Percentiles rank a stretch among this genome's conserved stretches.
Evolutionary conservation across 2,888 invertebrate species (phyloP).

Genomic region (Rhingia rostrata): DNA sequence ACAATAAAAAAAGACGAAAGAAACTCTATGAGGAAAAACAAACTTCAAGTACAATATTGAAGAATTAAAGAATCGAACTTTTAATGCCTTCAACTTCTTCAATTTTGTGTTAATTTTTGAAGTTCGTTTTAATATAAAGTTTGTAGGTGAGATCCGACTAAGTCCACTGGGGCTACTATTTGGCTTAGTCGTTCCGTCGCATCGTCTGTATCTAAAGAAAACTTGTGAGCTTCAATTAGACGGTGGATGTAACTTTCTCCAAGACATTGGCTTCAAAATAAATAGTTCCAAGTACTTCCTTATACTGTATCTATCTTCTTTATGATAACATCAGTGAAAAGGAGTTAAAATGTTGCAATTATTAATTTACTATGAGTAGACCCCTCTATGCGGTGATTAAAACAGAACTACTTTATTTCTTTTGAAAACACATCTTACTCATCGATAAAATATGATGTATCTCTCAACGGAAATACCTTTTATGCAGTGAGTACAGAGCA

Average conservation of each 20-base stretch:
- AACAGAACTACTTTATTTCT: constrained; percentile 33
- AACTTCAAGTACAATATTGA: constrained; percentile 71
- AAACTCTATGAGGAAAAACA: constrained; percentile 38
- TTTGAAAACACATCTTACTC: constrained; percentile 8
- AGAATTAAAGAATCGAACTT: constrained; percentile 73
- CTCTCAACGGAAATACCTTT: not conserved
- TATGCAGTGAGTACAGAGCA: not conserved
- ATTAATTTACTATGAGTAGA: constrained; percentile 48
- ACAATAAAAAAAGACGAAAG: constrained; percentile 4
- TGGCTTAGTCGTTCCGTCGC: constrained; percentile 25
- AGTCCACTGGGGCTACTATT: constrained; percentile 6
- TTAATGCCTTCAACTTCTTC: constrained; percentile 72
- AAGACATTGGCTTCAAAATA: constrained; percentile 20
- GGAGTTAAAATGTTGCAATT: constrained; percentile 51
- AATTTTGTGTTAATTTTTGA: constrained; percentile 73
- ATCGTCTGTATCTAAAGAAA: constrained; percentile 31
- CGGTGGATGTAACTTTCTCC: constrained; percentile 39
- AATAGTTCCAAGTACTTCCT: constrained; percentile 22
- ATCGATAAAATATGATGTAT: not conserved
- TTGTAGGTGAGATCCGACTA: constrained; percentile 58
- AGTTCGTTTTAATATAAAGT: constrained; percentile 71
- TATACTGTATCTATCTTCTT: not conserved
- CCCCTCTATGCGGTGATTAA: constrained; percentile 38
- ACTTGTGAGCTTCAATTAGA: constrained; percentile 59
- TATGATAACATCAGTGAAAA: not conserved